Base-by-base conservation (phyloP, 2,113 vertebrate species). In the Caracal caracal region DNA sequence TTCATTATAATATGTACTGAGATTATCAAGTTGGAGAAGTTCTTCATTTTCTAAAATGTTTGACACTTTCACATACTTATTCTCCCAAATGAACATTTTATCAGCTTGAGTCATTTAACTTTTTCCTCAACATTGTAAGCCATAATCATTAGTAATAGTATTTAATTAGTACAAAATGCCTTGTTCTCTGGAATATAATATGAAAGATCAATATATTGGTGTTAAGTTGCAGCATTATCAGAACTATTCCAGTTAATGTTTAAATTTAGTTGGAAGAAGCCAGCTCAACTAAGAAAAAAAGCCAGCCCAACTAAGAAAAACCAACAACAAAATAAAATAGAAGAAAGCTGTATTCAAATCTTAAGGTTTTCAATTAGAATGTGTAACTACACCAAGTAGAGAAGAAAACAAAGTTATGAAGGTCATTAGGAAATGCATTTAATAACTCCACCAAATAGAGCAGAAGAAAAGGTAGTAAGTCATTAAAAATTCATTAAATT, bases 401-500 rank as follows among this genome's bases (percentile, higher is more conserved):
- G 28, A 71, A 80, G 59, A 79, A 94, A 93, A 97, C 19, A 84
- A 97, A 94, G 76, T 97, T 93, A 89, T 20, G 20, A 75, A 26
- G 92, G 76, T 84, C 93, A 95, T 96, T 89, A 96, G 97, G 92
- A 96, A 93, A 75, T 88, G 63, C 66, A 96, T 97, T 97, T 95
- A 84, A 95, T 97, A 75, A 81, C 49, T 63, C 79, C 3, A 75
- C 66, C 10, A 93, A 71, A 8, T 20, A 93, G 47, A 83, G n/a
- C 63, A 91, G 33, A 88, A 96, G 93, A 97, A 80, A 97, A 94
- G 76, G 96, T 93, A 89, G 15, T 22, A 26, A 90, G 76, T 88
- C 93, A 95, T 96, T 83, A 95, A 97, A 93, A 90, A 70, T 88
- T 59, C 71, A 96, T 97, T 97, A 96, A 81, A 96, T 96, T 97